Base-by-base conservation (phyloP, 2,888 invertebrate genomes). In the Leptinotarsa juncta region DNA sequence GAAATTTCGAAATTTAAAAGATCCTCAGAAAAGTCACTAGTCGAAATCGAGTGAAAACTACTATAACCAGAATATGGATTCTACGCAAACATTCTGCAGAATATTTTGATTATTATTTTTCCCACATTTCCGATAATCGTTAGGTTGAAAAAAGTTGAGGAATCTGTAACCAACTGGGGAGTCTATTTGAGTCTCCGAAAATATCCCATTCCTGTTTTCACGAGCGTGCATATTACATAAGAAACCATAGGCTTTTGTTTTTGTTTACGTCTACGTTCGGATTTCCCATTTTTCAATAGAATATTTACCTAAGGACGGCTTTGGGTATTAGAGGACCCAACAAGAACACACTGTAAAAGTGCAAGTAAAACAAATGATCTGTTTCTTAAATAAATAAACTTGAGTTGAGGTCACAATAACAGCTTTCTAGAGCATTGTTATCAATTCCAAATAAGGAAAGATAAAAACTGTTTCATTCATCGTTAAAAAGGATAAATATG, bases 401-500 rank as follows among this genome's bases (percentile, higher is more conserved):
- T 14, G 12, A 57, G 20, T 3, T 16, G 57, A 26, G 12, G 57
- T 23, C 12, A 57, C 23, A 26, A 57, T 57, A 57, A 57, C 57
- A 15, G 57, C 20, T 23, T 57, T 57, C 57, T 57, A 20, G 57
- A 23, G 57, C 57, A 57, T 57, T 57, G 57, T 57, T 57, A 57
- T 57, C 57, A 23, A 57, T 23, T 57, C 15, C 57, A 57, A 57
- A 57, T 57, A 57, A 57, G 16, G 57, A 23, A 57, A 57, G 57
- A 57, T 57, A 23, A 57, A 57, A 57, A 57, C 57, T 57, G 20
- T 57, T 23, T 57, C 57, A 57, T 20, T 57, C 57, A 57, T 57
- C 57, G 57, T 57, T 57, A 57, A 57, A 57, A 57, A 57, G 57
- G 57, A 57, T 57, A 57, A 23, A 57, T 57, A 23, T 57, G 57